phyloP scores from a whole-genome alignment of 1,140 invertebrate genomes.

The Polypedilum pembai region DNA sequence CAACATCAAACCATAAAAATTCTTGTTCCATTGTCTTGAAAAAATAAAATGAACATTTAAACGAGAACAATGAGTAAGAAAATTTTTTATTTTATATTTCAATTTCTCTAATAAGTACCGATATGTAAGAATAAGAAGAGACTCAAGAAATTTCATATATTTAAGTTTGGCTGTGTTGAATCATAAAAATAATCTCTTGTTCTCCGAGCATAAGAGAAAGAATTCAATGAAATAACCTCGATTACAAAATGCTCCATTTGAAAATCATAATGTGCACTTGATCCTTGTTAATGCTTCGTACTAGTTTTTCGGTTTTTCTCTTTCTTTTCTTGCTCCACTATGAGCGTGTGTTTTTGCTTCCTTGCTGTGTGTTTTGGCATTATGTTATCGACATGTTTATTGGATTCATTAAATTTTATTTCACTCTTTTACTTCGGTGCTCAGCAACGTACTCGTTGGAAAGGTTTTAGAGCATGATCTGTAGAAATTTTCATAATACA shows the following conservation, averaged over 20 bases:
- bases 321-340: background rate
- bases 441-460: no score
- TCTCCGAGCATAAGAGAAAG: background rate
- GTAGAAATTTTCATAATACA: no score
- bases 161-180: background rate
- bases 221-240: background rate
- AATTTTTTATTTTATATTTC: no score
- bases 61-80: no score
- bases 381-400: conserved; percentile 28
- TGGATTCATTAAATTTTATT: conserved; percentile 24
- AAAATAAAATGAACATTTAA: no score
- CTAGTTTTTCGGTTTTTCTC: background rate
- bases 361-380: background rate
- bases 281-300: conserved; percentile 12
- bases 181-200: background rate
- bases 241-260: conserved; percentile 18
- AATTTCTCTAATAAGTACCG: no score
- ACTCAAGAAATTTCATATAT: no score
- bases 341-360: background rate
- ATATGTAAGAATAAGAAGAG: no score
- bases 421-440: background rate
- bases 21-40: no score
- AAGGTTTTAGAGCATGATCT: no score
- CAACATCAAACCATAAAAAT: no score
- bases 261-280: conserved; percentile 18